A percentile compares a stretch with the other conserved stretches of the same genome.
phyloP scores from a whole-genome alignment of 2,888 invertebrate species.

The Rhingia campestris region DNA sequence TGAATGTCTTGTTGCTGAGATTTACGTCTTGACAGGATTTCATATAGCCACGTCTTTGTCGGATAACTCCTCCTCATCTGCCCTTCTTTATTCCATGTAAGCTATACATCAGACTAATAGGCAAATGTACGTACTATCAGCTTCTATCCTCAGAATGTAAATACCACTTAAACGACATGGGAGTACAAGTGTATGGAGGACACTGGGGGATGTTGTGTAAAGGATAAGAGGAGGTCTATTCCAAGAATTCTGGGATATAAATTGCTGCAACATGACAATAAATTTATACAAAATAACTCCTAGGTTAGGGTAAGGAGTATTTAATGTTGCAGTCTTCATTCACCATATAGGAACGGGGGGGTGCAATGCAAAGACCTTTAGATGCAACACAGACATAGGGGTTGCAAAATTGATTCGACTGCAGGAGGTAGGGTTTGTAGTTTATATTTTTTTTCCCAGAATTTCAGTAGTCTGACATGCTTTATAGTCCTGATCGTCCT shows the following conservation, averaged over 20 bases:
- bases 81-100: constrained; percentile 9
- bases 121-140: constrained; percentile 17
- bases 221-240: constrained; percentile 23
- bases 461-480: too few species aligned
- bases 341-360: too few species aligned
- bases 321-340: constrained; percentile 29
- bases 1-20: constrained; percentile 60
- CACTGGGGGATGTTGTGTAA: constrained; percentile 5
- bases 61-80: background rate
- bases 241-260: constrained; percentile 50
- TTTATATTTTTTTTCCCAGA: background rate
- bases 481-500: too few species aligned
- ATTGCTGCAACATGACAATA: constrained; percentile 63
- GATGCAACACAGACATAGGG: constrained; percentile 4
- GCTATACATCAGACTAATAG: constrained; percentile 54
- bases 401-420: background rate
- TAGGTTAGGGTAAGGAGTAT: constrained; percentile 43
- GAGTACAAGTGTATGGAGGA: constrained; percentile 42
- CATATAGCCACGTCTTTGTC: background rate
- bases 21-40: constrained; percentile 59
- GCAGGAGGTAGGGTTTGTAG: background rate
- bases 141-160: constrained; percentile 40
- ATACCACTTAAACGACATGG: constrained; percentile 40
- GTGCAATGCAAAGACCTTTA: background rate
- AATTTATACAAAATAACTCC: constrained; percentile 66